Conservation (phyloP, 2,888 invertebrate species). For the Romanomermis culicivorax region DNA sequence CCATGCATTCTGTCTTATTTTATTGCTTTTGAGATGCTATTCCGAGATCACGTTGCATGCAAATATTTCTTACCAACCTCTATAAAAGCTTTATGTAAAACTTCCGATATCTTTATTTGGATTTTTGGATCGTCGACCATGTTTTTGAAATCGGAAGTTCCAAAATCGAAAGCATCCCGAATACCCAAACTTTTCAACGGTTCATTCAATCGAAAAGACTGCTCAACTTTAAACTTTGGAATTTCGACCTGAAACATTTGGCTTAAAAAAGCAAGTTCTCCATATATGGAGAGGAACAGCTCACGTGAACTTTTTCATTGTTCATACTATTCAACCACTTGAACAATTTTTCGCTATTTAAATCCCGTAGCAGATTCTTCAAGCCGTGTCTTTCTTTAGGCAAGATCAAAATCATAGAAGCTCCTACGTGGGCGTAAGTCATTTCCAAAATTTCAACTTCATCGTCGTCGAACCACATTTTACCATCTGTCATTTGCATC, state of each 20-base stretch:
- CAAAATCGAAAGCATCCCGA: conserved; percentile 13
- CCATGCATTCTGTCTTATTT: too few relatives aligned
- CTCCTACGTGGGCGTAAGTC: neutral
- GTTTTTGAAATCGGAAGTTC: conserved; percentile 16
- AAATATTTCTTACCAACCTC: conserved; percentile 5
- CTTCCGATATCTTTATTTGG: conserved; percentile 10
- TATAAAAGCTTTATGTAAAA: conserved; percentile 14
- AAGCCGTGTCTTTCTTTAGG: neutral
- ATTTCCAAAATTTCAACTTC: neutral
- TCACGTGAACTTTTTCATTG: neutral
- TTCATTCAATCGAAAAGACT: conserved; percentile 13
- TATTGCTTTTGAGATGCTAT: too few relatives aligned
- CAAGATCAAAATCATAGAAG: neutral
- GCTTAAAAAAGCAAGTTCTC: conserved; percentile 9
- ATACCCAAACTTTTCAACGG: conserved; percentile 16
- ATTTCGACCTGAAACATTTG: conserved; percentile 15
- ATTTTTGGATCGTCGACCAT: conserved; percentile 5
- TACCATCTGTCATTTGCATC: neutral
- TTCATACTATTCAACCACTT: neutral
- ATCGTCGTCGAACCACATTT: too few relatives aligned
- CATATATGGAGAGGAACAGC: neutral
- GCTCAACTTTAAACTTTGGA: conserved; percentile 21
- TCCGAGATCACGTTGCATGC: too few relatives aligned
- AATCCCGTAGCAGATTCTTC: neutral
- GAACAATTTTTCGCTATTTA: neutral